Percentiles rank a stretch among this genome's conserved stretches.
These are phyloP conservation scores for Creontiades dilutus DNA, from an alignment of 2,888 invertebrate species.

Conservation along the genomic window DNA sequence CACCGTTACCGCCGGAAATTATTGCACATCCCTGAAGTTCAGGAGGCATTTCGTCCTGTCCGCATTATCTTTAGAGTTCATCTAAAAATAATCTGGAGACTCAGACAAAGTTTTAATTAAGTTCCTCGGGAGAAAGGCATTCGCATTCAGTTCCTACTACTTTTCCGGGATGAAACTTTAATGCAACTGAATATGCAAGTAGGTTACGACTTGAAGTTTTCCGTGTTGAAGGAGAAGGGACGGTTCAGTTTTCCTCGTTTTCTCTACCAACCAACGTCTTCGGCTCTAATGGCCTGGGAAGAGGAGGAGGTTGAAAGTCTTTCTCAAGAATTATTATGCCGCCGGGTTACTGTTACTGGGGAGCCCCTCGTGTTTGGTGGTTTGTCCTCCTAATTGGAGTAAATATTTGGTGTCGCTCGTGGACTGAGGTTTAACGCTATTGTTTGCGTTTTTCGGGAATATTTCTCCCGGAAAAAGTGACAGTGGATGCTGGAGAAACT, in stretches of 20 bases:
- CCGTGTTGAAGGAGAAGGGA: constrained; percentile 40
- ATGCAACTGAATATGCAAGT: constrained; percentile 69
- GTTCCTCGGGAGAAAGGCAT: constrained; percentile 44
- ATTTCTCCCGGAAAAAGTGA: background rate
- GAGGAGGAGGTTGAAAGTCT: background rate
- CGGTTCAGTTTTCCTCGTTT: background rate
- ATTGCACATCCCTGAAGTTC: constrained; percentile 26
- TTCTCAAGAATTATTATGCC: background rate
- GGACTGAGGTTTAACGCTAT: background rate
- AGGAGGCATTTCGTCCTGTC: background rate
- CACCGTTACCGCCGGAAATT: constrained; percentile 22
- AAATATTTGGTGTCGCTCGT: constrained; percentile 9
- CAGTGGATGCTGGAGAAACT: background rate
- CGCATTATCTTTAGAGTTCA: constrained; percentile 56
- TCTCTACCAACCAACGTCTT: background rate
- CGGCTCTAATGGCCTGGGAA: background rate
- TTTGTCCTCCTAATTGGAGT: constrained; percentile 3
- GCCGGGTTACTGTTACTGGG: background rate
- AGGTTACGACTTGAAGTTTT: constrained; percentile 60
- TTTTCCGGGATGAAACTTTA: constrained; percentile 58
- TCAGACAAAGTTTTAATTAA: constrained; percentile 62
- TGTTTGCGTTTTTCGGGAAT: background rate
- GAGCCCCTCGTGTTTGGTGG: background rate
- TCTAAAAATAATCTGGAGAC: constrained; percentile 59
- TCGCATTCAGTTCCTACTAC: constrained; percentile 60